Conservation (phyloP, 2,797 vertebrate genomes). For the Paguma larvata region DNA sequence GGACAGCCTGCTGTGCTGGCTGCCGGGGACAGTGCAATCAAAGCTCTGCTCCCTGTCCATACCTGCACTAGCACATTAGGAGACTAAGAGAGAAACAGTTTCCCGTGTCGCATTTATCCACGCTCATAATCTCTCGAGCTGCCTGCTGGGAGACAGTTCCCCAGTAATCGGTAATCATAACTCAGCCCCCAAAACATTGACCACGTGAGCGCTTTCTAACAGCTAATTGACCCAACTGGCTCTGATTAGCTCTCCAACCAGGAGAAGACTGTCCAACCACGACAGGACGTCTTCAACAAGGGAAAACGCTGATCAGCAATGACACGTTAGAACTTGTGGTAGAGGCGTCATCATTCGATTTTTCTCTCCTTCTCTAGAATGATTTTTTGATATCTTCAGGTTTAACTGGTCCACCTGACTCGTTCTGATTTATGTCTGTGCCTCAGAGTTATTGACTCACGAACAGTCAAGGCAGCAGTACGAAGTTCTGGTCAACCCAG, state of each 20-base stretch:
- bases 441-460: conserved; percentile 33
- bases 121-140: background rate
- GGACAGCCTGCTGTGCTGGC: background rate
- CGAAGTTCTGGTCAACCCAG: background rate
- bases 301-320: conserved; percentile 47
- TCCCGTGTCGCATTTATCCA: background rate
- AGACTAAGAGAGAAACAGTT: background rate
- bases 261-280: conserved; percentile 4
- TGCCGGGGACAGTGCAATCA: background rate
- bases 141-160: background rate
- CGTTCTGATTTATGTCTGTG: background rate
- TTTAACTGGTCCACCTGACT: conserved; percentile 54
- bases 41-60: background rate
- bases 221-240: background rate
- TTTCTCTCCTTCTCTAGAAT: conserved; percentile 56
- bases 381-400: conserved; percentile 23
- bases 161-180: background rate
- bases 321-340: background rate
- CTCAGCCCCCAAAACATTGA: conserved; percentile 22
- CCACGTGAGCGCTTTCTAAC: background rate
- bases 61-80: background rate
- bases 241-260: conserved; percentile 27
- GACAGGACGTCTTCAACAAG: background rate
- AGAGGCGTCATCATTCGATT: conserved; percentile 45
- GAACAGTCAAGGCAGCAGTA: background rate